phyloP scores from a whole-genome alignment of 1,140 invertebrate genomes.

The Berghia stephanieae region DNA sequence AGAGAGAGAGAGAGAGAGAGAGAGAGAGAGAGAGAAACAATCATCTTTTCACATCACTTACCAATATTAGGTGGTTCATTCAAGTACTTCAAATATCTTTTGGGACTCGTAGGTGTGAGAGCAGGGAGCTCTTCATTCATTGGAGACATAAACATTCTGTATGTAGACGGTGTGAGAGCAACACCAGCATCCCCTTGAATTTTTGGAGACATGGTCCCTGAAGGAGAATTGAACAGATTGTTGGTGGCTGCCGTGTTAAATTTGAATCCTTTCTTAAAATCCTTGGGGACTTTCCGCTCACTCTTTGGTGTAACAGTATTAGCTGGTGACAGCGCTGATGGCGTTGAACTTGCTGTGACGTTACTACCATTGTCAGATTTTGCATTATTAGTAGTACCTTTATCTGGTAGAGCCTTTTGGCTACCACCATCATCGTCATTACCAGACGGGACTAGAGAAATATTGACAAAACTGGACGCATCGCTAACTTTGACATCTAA shows the following conservation, averaged over 20 bases:
- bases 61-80: conserved; percentile 48
- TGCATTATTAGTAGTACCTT: background rate
- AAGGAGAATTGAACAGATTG: background rate
- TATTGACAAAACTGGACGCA: conserved; percentile 6
- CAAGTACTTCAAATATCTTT: conserved; percentile 29
- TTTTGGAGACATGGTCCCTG: background rate
- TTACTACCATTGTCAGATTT: background rate
- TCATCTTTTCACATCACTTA: conserved; percentile 24
- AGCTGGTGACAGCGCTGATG: background rate
- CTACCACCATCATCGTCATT: background rate
- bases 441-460: background rate
- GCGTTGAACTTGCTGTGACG: background rate
- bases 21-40: conserved; percentile 12
- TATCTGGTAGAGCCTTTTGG: background rate
- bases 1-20: conserved; percentile 25
- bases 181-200: background rate
- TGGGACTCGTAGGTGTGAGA: background rate
- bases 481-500: background rate
- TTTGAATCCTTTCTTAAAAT: background rate
- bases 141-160: background rate
- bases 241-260: background rate
- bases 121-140: conserved; percentile 14
- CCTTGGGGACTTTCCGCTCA: conserved; percentile 19
- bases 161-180: background rate
- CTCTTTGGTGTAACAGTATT: background rate